These are phyloP conservation scores for Danaus plexippus DNA, from an alignment of 1,140 invertebrate species.

Conservation along the genomic window DNA sequence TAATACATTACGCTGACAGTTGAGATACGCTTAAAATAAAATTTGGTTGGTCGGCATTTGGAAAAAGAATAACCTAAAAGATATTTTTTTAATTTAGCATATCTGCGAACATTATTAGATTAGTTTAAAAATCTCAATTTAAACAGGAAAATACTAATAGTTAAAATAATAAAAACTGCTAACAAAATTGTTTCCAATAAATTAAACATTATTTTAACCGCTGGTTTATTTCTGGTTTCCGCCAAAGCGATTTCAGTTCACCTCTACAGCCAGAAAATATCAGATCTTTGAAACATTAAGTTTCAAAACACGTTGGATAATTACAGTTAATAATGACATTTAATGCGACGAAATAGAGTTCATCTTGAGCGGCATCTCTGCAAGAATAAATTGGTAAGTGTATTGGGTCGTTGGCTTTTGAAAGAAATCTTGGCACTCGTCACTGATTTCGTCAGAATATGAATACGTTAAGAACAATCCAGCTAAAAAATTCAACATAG, in stretches of 20 bases:
- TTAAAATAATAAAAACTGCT: no score
- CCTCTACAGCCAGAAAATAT: constrained; percentile 37
- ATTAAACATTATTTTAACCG: constrained; percentile 1
- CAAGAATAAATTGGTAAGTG: constrained; percentile 24
- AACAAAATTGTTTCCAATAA: no score
- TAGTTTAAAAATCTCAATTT: no score
- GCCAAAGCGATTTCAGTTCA: constrained; percentile 30
- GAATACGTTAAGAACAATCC: constrained; percentile 45
- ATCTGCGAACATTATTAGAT: no score
- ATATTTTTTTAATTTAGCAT: no score
- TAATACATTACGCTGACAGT: no score
- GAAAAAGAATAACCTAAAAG: no score
- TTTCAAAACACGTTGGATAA: background rate
- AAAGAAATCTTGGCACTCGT: constrained; percentile 64
- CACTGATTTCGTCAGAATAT: constrained; percentile 57
- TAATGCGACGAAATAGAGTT: constrained; percentile 16
- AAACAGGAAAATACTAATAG: no score
- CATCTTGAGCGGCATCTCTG: constrained; percentile 3
- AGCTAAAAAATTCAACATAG: constrained; percentile 15
- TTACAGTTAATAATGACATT: constrained; percentile 18
- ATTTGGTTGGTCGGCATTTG: no score
- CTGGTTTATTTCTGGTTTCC: constrained; percentile 38
- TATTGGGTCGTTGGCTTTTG: constrained; percentile 59
- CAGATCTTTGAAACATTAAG: constrained; percentile 16
- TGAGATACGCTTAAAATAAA: no score